These are phyloP conservation scores for Eurypyga helias DNA, from an alignment of 2,113 vertebrate species.

Conservation along the genomic window DNA sequence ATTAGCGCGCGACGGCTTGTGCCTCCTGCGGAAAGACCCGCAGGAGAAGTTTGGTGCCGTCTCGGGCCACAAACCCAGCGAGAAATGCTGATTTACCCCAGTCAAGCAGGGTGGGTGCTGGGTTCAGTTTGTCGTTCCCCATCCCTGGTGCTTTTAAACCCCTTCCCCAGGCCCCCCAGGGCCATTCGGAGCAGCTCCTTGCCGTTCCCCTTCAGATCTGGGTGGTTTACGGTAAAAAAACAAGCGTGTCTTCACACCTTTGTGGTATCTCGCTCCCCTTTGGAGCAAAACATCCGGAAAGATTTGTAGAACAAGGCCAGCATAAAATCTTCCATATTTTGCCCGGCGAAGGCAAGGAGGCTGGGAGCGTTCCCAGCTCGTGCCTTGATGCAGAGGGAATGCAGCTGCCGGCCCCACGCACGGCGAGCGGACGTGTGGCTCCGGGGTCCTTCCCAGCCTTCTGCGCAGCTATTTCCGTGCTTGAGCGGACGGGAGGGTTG, in stretches of 20 bases:
- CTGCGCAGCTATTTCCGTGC: too few relatives aligned
- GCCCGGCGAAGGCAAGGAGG: not conserved
- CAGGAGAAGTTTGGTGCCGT: not conserved
- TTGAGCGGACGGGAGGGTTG: not conserved
- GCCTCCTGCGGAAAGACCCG: not conserved
- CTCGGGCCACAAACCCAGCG: fast-evolving
- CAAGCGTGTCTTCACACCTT: not conserved
- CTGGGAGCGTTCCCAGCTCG: fast-evolving
- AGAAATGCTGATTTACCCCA: fast-evolving
- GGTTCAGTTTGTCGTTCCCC: too few relatives aligned
- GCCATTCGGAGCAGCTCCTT: fast-evolving
- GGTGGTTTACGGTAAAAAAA: not conserved
- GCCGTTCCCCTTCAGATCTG: not conserved
- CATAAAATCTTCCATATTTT: too few relatives aligned
- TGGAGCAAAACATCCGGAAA: not conserved
- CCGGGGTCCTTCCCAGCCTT: not conserved
- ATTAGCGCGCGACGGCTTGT: too few relatives aligned
- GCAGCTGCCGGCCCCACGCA: fast-evolving
- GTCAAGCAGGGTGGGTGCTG: not conserved
- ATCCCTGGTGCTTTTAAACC: fast-evolving
- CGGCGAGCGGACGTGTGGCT: fast-evolving
- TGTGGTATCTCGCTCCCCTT: not conserved
- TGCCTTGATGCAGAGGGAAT: not conserved
- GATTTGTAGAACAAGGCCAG: not conserved
- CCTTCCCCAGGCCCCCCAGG: not conserved